phyloP scores from a whole-genome alignment of 1,140 invertebrate species.

The Temnothorax curvispinosus region DNA sequence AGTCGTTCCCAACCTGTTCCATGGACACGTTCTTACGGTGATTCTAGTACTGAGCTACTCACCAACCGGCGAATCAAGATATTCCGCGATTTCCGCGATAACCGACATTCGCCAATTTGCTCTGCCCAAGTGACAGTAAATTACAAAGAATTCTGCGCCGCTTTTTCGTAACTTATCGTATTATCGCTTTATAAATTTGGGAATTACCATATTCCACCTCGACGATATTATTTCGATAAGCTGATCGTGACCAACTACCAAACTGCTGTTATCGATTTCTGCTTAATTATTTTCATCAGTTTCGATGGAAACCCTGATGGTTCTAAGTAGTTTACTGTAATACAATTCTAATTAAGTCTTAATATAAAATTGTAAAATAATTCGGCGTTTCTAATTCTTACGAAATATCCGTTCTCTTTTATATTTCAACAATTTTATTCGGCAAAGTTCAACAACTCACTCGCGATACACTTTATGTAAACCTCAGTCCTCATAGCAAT shows the following conservation, averaged over 20 bases:
- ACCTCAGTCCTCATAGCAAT: neutral
- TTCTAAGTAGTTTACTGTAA: neutral
- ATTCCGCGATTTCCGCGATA: neutral
- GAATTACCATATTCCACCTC: neutral
- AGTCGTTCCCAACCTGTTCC: slow-evolving; percentile 46
- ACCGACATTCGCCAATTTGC: neutral
- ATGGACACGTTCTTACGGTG: slow-evolving; percentile 24
- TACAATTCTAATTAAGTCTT: neutral
- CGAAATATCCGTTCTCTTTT: neutral
- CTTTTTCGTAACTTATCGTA: neutral
- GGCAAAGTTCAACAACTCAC: neutral
- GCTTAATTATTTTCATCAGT: neutral
- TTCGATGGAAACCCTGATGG: neutral
- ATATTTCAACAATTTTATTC: slow-evolving; percentile 3
- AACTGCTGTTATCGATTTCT: neutral
- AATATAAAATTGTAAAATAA: slow-evolving; percentile 18
- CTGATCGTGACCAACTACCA: neutral
- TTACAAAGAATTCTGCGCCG: neutral
- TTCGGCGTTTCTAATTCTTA: neutral
- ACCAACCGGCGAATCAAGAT: slow-evolving; percentile 7
- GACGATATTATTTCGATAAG: neutral
- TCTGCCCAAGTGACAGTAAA: neutral
- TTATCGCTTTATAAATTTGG: neutral
- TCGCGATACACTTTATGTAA: neutral
- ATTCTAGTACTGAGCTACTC: slow-evolving; percentile 18